Percentiles rank a stretch among this genome's conserved stretches.
These are phyloP conservation scores for Tylochromis polylepis DNA, from an alignment of 2,113 vertebrate genomes.

Conservation along the genomic window DNA sequence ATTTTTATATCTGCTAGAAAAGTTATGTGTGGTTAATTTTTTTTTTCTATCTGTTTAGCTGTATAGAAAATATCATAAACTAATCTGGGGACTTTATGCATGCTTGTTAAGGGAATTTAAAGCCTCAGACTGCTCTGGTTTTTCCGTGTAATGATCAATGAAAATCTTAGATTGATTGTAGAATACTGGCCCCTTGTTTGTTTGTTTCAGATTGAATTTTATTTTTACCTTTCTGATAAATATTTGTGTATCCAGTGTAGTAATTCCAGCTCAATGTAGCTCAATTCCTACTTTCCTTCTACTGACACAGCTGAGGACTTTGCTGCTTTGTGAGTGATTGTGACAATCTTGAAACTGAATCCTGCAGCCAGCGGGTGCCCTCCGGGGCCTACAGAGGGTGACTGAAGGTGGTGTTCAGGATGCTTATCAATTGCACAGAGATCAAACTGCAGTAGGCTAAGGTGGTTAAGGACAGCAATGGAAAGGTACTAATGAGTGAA, in stretches of 20 bases:
- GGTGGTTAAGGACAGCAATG: not conserved
- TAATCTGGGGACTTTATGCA: not conserved
- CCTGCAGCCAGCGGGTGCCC: too few species aligned
- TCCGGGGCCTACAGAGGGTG: too few species aligned
- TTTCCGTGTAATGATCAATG: not conserved
- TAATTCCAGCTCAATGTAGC: too few species aligned
- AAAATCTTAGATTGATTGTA: not conserved
- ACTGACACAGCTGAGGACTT: too few species aligned
- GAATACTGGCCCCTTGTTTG: not conserved
- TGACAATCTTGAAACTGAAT: too few species aligned
- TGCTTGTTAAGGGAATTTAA: not conserved
- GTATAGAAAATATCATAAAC: not conserved
- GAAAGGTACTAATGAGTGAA: not conserved
- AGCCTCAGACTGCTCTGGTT: not conserved
- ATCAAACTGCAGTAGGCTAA: too few species aligned
- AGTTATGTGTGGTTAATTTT: not conserved
- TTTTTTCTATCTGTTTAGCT: not conserved
- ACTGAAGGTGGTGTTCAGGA: too few species aligned
- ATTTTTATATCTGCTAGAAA: not conserved
- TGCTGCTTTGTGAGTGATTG: too few species aligned
- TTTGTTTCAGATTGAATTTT: not conserved
- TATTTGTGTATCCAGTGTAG: not conserved
- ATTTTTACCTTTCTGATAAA: not conserved
- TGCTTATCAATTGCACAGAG: too few species aligned
- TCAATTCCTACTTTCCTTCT: too few species aligned